A percentile compares a stretch with the other conserved stretches of the same genome.
phyloP scores from a whole-genome alignment of 2,797 vertebrate genomes.

The Poeciliopsis paucimaculata region DNA sequence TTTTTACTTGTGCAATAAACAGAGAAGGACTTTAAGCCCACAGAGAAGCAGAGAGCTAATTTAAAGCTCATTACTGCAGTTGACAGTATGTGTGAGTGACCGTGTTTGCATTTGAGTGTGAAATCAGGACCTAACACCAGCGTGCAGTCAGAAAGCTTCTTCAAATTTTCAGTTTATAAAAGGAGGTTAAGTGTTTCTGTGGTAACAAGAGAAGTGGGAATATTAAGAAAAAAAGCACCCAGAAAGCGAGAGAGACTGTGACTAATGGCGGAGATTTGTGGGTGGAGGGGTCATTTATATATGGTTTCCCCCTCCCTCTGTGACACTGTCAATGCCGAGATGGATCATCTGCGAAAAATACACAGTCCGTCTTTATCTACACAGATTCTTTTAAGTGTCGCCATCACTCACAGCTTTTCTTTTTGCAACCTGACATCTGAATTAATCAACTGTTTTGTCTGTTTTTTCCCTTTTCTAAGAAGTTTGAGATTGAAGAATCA shows the following conservation, averaged over 20 bases:
- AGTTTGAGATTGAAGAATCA: not conserved
- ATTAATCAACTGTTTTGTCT: constrained; percentile 28
- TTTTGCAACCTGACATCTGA: constrained; percentile 46
- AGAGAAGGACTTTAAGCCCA: constrained; percentile 5
- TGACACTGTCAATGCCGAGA: constrained; percentile 60
- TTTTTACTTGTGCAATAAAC: constrained; percentile 34
- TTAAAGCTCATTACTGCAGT: constrained; percentile 47
- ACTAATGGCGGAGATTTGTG: constrained; percentile 63
- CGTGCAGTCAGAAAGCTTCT: constrained; percentile 50
- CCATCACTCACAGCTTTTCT: constrained; percentile 50
- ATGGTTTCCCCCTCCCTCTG: constrained; percentile 72
- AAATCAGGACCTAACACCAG: constrained; percentile 14
- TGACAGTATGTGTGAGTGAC: constrained; percentile 11
- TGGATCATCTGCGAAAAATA: constrained; percentile 65
- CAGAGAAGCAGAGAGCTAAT: constrained; percentile 34
- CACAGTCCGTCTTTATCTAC: constrained; percentile 37
- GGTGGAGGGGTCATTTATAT: constrained; percentile 67
- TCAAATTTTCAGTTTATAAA: constrained; percentile 64
- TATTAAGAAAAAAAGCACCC: constrained; percentile 32
- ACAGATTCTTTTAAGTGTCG: constrained; percentile 44
- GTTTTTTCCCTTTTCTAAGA: not conserved
- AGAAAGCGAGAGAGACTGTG: constrained; percentile 51
- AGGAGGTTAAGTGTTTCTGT: constrained; percentile 48
- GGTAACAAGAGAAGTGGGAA: constrained; percentile 49
- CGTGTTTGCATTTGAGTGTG: constrained; percentile 8